Base-by-base conservation (phyloP, 2,113 vertebrate genomes). In the Platichthys flesus region DNA sequence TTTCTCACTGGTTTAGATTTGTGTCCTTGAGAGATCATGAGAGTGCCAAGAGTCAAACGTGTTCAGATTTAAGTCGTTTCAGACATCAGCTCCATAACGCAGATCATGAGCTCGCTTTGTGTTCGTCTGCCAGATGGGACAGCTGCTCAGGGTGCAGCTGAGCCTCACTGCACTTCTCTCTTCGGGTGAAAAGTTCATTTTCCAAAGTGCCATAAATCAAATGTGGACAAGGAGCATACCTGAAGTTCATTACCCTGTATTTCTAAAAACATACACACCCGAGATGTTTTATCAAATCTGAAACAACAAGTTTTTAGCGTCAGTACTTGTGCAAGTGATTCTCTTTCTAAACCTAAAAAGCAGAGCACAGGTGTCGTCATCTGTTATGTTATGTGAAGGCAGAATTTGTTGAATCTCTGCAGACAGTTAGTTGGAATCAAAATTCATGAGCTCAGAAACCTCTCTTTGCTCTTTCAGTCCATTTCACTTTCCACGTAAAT, bases 111-210 rank as follows among this genome's bases (percentile, higher is more conserved):
- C 66, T 71, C 4, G 58, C 76, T 81, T 62, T 82, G 61, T 74
- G 74, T 66, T 85, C n/a, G 10, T 81, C 47, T 80, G 75, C 84
- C 89, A 91, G 82, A 82, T 88, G 87, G 64, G 71, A 79, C 85
- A 80, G 87, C 82, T 86, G 79, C 76, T 82, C 66, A 2, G 79
- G 66, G 58, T 52, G 85, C 79, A 86, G 68, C 87, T 67, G 60
- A 83, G 82, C 79, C 45, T 42, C 64, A 42, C 67, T 82, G 45
- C 26, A n/a, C 74, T 75, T 51, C 72, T 71, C 85, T 76, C 67
- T 9, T 16, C 28, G 79, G 86, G 86, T 89, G 81, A 88, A 86
- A 86, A 89, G 88, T 89, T 90, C 85, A 87, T 67, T 37, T 78
- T 78, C 37, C 65, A 85, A 82, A 82, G 82, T 64, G 78, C 59